Percentiles rank a stretch among this genome's conserved stretches.
Evolutionary conservation across 2,888 invertebrate genomes (phyloP).

Genomic region (Neoascia interrupta): DNA sequence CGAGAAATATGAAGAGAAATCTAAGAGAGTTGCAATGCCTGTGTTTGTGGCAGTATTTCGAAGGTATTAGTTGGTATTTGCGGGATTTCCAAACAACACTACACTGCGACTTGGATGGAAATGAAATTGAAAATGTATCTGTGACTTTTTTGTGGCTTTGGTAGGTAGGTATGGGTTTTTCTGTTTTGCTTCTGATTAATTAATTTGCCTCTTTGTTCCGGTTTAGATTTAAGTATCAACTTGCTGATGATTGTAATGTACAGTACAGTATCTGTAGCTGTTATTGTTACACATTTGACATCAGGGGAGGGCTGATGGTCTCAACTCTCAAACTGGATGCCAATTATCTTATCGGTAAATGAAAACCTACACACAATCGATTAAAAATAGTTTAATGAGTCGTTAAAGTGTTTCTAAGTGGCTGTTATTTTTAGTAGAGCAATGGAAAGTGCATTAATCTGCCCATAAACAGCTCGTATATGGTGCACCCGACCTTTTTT

Average conservation of each 20-base stretch:
- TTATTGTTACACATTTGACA: too few relatives aligned
- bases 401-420: too few relatives aligned
- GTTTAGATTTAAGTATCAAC: conserved; percentile 55
- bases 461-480: too few relatives aligned
- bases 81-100: neutral
- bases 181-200: conserved; percentile 27
- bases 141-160: conserved; percentile 13
- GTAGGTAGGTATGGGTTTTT: conserved; percentile 17
- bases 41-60: neutral
- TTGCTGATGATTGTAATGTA: conserved; percentile 22
- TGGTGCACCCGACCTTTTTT: too few relatives aligned
- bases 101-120: neutral
- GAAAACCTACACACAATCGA: too few relatives aligned
- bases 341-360: too few relatives aligned
- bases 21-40: neutral
- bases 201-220: conserved; percentile 60
- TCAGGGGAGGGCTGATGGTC: too few relatives aligned
- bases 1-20: neutral
- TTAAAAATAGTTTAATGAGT: too few relatives aligned
- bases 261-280: conserved; percentile 7
- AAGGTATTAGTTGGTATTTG: neutral
- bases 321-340: too few relatives aligned
- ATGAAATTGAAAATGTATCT: neutral
- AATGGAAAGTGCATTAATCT: too few relatives aligned
- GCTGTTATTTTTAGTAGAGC: too few relatives aligned